Evolutionary conservation across 2,888 invertebrate genomes (phyloP), one percentile per base, ranked within the genome.

Genomic region (Chloromyia formosa): DNA sequence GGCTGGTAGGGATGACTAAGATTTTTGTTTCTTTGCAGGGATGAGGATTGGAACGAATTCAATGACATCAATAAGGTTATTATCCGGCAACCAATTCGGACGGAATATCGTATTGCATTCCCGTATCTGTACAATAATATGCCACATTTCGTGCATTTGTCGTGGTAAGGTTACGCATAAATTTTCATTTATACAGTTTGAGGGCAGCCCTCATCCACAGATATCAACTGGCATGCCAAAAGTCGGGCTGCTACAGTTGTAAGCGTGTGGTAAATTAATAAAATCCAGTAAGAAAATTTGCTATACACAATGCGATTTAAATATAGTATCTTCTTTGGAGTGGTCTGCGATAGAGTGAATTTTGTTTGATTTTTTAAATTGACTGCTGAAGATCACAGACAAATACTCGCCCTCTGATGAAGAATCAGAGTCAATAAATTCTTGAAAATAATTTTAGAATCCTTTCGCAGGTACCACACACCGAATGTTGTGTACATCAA

Each of bases 31-130:
- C 58, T 77, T 64, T 87, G 20, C 80, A 93, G 96, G 1, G 99
- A 99, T 87, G 99, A 99, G 87, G 99, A 99, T 85, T 99, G 99
- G 99, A 99, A 99, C 87, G 99, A 99, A 87, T 99, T 99, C 83
- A 99, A 99, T 87, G 99, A 99, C 83, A 99, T 99, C 80, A 99
- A 99, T 86, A 99, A 99, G 87, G 98, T 99, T 81, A 99, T 99
- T 78, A 99, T 99, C 80, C 89, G 99, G 9, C 98, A 99, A 83
- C 98, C 98, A 1, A 95, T 99, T 79, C 90, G 99, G 78, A 99
- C 99, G 0, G 99, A 99, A 86, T 99, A 99, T 85, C 91, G 99
- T 79, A 99, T 99, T 82, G 99, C 99, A 0, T 99, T 99, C 86
- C 98, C 99, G 0, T 99, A 98, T 86, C 88, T 99, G 80, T 99